Evolutionary conservation across 2,888 invertebrate genomes (phyloP).

Genomic region (Gymnocheta viridis): DNA sequence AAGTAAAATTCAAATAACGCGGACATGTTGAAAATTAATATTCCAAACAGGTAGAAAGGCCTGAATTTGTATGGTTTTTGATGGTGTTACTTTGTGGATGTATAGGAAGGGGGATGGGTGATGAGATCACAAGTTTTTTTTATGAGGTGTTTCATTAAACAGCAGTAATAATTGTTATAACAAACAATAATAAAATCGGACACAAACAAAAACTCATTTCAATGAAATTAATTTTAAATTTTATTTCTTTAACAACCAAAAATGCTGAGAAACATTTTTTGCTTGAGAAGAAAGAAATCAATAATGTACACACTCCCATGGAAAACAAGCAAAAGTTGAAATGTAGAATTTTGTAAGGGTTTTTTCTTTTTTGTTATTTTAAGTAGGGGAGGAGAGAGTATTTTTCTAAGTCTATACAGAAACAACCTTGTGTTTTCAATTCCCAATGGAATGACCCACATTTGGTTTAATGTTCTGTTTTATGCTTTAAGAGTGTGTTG

Average conservation of each 20-base stretch:
- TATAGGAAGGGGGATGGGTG: neutral
- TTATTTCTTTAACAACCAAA: slow-evolving; percentile 29
- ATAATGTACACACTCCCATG: slow-evolving; percentile 6
- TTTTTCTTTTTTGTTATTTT: neutral
- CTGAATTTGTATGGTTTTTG: slow-evolving; percentile 36
- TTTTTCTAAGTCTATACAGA: neutral
- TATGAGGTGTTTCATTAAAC: slow-evolving; percentile 69
- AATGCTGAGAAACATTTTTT: neutral
- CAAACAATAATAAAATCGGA: slow-evolving; percentile 25
- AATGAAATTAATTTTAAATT: slow-evolving; percentile 39
- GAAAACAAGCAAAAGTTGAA: neutral
- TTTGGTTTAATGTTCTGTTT: slow-evolving; percentile 62
- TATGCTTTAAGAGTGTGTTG: slow-evolving; percentile 32
- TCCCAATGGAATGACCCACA: slow-evolving; percentile 82
- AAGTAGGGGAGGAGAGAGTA: neutral
- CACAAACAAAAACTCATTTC: slow-evolving; percentile 21
- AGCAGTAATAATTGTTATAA: slow-evolving; percentile 56
- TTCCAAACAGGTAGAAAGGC: slow-evolving; percentile 31
- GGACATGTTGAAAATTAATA: slow-evolving; percentile 43
- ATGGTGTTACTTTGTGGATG: neutral
- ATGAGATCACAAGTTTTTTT: slow-evolving; percentile 36
- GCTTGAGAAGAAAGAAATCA: slow-evolving; percentile 33
- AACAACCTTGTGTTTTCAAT: slow-evolving; percentile 72
- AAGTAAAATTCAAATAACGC: slow-evolving; percentile 3
- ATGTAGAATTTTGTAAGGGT: neutral